Base-by-base conservation (phyloP, 1,140 invertebrate genomes). In the Marisa cornuarietis region DNA sequence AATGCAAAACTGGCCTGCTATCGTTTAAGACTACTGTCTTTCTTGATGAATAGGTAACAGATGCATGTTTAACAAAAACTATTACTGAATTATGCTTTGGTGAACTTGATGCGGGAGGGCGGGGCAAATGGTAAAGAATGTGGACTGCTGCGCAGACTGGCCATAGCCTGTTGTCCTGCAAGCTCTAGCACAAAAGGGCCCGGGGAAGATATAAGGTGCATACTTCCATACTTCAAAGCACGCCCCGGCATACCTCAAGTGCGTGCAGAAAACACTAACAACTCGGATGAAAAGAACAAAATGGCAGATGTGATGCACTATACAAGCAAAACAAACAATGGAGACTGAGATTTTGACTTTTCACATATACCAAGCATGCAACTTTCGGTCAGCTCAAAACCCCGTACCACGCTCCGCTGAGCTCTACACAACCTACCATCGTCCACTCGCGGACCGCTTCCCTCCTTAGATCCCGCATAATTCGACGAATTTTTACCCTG, bases 401-500 rank as follows among this genome's bases (percentile, higher is more conserved):
- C n/a, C n/a, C 75, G 62, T 49, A 22, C 71, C 71, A 73, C 74
- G 31, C 31, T 58, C 58, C 58, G 74, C 74, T 66, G 26, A 16
- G 54, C 61, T 76, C 26, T 52, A 65, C 20, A 92, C 93, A 93
- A 68, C 93, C 82, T 83, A 93, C 94, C 4, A 92, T 93, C 24
- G 93, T 91, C 83, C 93, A 94, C 8, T 93, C 92, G 6, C 93
- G 92, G 92, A 90, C 92, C 92, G 91, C 26, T 94, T 88, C 22
- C 93, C 92, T n/a, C 93, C 93, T 81, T 91, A 92, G 83, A 92
- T 91, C 69, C 93, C 91, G 73, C 94, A 92, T 86, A 92, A 94
- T 81, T 83, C 71, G 90, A 87, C 58, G 88, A 83, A 8, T 91
- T 91, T 10, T 93, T 91, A 22, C 91, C 90, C 71, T 90, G 88